Conservation (phyloP, 2,888 invertebrate species). For the Sthenelais limicola region DNA sequence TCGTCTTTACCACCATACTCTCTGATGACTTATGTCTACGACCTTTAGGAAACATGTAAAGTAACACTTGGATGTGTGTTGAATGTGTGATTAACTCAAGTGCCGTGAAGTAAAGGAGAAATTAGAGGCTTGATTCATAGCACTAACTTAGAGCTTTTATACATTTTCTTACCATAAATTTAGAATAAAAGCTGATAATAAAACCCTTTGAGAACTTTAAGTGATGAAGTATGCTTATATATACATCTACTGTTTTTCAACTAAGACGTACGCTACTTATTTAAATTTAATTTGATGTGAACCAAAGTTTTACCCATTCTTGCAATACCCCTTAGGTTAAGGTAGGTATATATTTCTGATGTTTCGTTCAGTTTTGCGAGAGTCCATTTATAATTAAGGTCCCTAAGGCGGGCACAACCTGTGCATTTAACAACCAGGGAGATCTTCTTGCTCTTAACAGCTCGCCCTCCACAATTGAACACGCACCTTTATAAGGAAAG, state of each 20-base stretch:
- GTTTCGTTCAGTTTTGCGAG: background rate
- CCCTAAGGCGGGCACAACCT: background rate
- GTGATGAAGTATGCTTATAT: too few relatives aligned
- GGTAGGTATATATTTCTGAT: background rate
- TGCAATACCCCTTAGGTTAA: background rate
- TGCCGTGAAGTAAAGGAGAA: too few relatives aligned
- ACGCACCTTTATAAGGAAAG: too few relatives aligned
- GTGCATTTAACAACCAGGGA: background rate
- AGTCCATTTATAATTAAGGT: constrained; percentile 1
- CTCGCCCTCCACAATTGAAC: background rate
- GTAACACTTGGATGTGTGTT: background rate
- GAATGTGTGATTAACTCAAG: too few relatives aligned
- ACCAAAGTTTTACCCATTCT: constrained; percentile 19
- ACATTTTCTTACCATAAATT: too few relatives aligned
- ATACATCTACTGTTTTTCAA: too few relatives aligned
- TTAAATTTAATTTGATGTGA: too few relatives aligned
- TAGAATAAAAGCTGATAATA: too few relatives aligned
- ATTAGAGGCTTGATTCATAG: too few relatives aligned
- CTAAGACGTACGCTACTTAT: too few relatives aligned
- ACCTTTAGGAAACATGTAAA: background rate
- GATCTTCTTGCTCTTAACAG: background rate
- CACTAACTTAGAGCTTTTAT: too few relatives aligned
- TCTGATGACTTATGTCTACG: background rate
- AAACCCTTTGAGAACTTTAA: too few relatives aligned
- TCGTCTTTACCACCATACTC: constrained; percentile 17